Evolutionary conservation across 2,797 vertebrate genomes (phyloP).

Genomic region (Poeciliopsis turneri): DNA sequence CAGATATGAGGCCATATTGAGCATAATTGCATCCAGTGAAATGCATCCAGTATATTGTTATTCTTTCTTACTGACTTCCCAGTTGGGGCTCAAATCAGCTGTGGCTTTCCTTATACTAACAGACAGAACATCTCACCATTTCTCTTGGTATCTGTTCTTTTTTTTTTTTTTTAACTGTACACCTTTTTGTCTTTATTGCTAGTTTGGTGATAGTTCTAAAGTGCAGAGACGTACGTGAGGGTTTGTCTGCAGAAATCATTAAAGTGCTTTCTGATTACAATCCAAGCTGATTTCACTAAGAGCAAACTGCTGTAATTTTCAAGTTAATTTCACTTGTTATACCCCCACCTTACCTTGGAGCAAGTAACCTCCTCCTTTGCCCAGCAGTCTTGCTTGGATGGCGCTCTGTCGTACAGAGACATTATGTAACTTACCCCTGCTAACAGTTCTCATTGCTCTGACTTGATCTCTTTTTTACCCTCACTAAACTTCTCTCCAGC

Average conservation of each 20-base stretch:
- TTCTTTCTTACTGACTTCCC: conserved; percentile 72
- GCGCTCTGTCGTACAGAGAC: conserved; percentile 62
- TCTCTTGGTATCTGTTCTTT: conserved; percentile 10
- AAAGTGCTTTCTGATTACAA: conserved; percentile 30
- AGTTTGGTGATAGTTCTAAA: conserved; percentile 26
- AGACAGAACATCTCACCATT: conserved; percentile 40
- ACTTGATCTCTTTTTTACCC: conserved; percentile 68
- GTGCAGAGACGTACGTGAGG: conserved; percentile 27
- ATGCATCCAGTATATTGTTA: conserved; percentile 68
- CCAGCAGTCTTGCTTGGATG: conserved; percentile 46
- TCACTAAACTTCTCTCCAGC: conserved; percentile 46
- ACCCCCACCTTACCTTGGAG: conserved; percentile 16
- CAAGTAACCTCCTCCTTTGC: conserved; percentile 21
- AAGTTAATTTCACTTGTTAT: conserved; percentile 27
- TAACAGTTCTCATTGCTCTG: conserved; percentile 65
- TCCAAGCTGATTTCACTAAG: conserved; percentile 4
- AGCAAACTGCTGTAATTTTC: conserved; percentile 16
- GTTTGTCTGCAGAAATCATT: conserved; percentile 33
- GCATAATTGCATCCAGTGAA: conserved; percentile 76
- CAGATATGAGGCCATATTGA: conserved; percentile 75
- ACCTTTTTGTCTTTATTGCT: conserved; percentile 23
- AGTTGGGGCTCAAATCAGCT: conserved; percentile 62
- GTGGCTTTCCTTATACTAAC: conserved; percentile 54
- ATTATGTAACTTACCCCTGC: conserved; percentile 82
- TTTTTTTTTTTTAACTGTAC: not conserved